phyloP scores from a whole-genome alignment of 2,113 vertebrate genomes.

The Hystrix cristata region DNA sequence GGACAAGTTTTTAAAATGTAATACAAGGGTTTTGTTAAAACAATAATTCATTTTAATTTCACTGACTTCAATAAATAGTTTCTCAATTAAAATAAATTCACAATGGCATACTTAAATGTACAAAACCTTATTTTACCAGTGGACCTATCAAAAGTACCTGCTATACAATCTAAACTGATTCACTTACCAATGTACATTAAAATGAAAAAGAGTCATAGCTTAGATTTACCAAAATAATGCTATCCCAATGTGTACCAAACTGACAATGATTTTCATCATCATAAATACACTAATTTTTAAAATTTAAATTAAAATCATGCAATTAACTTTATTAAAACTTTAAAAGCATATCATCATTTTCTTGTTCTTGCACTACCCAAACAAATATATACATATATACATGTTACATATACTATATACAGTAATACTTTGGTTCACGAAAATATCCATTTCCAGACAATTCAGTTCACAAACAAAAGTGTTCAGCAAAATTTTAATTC shows the following conservation, averaged over 20 bases:
- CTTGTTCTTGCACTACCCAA: background rate
- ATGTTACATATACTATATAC: no score
- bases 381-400: background rate
- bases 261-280: background rate
- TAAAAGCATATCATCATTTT: background rate
- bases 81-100: background rate
- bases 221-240: background rate
- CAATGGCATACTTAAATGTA: background rate
- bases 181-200: background rate
- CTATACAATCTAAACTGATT: background rate
- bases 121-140: background rate
- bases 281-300: background rate
- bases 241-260: background rate
- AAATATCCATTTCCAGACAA: background rate
- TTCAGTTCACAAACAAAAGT: background rate
- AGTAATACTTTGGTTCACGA: no score
- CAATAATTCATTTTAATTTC: background rate
- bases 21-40: background rate
- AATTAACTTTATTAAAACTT: background rate
- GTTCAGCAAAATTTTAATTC: background rate
- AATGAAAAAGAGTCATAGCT: background rate
- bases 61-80: background rate
- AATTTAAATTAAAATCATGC: background rate
- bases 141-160: background rate
- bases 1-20: background rate